Percentiles rank a stretch among this genome's conserved stretches.
Evolutionary conservation across 2,113 vertebrate species (phyloP).

Genomic region (Malurus elegans): DNA sequence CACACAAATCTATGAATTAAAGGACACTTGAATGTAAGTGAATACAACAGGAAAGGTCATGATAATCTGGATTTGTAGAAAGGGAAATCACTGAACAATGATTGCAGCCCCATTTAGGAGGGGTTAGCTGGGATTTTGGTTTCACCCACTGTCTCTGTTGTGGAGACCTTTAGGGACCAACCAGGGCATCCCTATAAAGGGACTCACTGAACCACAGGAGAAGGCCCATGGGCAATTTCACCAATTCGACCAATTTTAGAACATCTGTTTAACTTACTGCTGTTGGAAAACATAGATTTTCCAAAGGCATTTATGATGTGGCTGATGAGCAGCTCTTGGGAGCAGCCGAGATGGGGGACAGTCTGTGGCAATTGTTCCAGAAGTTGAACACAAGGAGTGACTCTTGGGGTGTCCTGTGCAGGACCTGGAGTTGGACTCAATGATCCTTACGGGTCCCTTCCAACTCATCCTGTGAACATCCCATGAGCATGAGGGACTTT

Average conservation of each 20-base stretch:
- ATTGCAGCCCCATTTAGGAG: not conserved
- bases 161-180: not conserved
- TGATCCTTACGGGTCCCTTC: not conserved
- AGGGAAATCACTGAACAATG: not conserved
- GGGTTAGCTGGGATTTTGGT: not conserved
- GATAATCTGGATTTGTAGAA: not conserved
- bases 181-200: not conserved
- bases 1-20: not conserved
- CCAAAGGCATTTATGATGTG: rapidly evolving
- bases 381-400: not conserved
- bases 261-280: not conserved
- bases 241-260: not conserved
- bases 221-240: not conserved
- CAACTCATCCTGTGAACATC: not conserved
- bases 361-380: not conserved
- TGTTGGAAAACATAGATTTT: not conserved
- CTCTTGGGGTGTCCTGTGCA: not conserved
- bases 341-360: rapidly evolving
- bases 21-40: not conserved
- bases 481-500: not conserved
- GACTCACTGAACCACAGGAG: rapidly evolving
- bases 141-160: not conserved
- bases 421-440: not conserved
- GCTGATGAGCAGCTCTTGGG: not conserved
- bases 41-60: not conserved